Percentiles rank a stretch among this genome's conserved stretches.
phyloP scores from a whole-genome alignment of 2,113 vertebrate species.

The Mohoua ochrocephala region DNA sequence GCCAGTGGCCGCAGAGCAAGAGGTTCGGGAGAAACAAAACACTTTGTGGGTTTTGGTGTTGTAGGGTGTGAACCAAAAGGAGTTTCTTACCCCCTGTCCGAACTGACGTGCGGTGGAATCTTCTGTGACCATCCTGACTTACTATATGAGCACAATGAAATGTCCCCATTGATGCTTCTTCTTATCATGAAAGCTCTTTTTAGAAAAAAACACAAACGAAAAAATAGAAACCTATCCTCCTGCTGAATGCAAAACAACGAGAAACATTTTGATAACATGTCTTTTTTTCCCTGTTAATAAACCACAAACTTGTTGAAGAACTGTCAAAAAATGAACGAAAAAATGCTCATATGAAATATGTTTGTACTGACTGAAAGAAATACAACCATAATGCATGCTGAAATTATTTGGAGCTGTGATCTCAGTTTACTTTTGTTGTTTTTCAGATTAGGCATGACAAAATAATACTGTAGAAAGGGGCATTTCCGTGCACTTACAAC shows the following conservation, averaged over 20 bases:
- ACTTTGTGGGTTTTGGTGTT: conserved; percentile 27
- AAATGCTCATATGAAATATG: conserved; percentile 62
- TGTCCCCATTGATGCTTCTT: conserved; percentile 79
- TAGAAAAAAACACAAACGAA: conserved; percentile 69
- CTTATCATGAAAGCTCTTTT: conserved; percentile 79
- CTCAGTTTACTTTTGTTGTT: conserved; percentile 77
- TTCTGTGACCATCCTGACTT: conserved; percentile 73
- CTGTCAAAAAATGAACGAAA: conserved; percentile 25
- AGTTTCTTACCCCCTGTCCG: conserved; percentile 62
- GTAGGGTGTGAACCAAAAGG: conserved; percentile 51
- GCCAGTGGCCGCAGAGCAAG: neutral
- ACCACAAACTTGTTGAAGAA: conserved; percentile 69
- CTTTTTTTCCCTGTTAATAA: conserved; percentile 73
- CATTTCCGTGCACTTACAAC: conserved; percentile 76
- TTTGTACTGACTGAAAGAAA: conserved; percentile 77
- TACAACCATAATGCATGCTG: conserved; percentile 81
- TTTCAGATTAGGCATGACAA: conserved; percentile 81
- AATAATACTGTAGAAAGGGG: conserved; percentile 76
- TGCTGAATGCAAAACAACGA: conserved; percentile 73
- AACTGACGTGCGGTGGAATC: conserved; percentile 28
- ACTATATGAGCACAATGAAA: conserved; percentile 81
- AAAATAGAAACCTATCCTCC: conserved; percentile 64
- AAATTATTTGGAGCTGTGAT: conserved; percentile 80
- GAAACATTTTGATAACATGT: conserved; percentile 78
- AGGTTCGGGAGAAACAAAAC: conserved; percentile 46